Percentiles rank a stretch among this genome's conserved stretches.
phyloP scores from a whole-genome alignment of 35 echinoderm and acorn worm species.

The Chiridota heheva region DNA sequence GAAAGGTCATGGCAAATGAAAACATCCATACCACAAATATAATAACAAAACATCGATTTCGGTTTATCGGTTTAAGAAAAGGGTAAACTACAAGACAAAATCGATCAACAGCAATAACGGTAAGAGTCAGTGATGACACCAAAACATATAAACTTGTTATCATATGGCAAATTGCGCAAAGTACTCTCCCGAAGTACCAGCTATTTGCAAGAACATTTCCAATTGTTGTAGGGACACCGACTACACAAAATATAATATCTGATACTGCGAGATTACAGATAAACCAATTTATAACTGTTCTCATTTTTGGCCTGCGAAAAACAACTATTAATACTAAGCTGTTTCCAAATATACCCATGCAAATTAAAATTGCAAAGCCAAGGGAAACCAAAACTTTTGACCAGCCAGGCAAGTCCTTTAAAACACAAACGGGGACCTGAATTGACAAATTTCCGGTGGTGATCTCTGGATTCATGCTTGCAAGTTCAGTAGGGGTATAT shows the following conservation, averaged over 20 bases:
- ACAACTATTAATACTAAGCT: slow-evolving; percentile 74
- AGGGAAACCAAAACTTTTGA: too few species aligned
- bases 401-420: too few species aligned
- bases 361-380: too few species aligned
- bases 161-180: slow-evolving; percentile 54
- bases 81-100: slow-evolving; percentile 96
- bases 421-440: too few species aligned
- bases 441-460: too few species aligned
- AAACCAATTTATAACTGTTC: slow-evolving; percentile 91
- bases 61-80: slow-evolving; percentile 69
- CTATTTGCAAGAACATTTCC: slow-evolving; percentile 27
- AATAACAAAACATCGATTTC: slow-evolving; percentile 56
- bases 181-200: slow-evolving; percentile 61
- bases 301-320: slow-evolving; percentile 68
- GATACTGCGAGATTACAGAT: slow-evolving; percentile 84
- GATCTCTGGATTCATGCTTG: too few species aligned
- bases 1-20: slow-evolving; percentile 60
- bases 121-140: slow-evolving; percentile 83
- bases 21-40: slow-evolving; percentile 76
- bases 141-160: slow-evolving; percentile 61
- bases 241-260: slow-evolving; percentile 60
- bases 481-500: too few species aligned
- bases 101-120: slow-evolving; percentile 81
- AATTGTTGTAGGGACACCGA: slow-evolving; percentile 68
- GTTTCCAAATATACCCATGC: slow-evolving; percentile 80